phyloP scores from a whole-genome alignment of 30 jellyfish, hydroid and myxozoan species.

The Aurelia aurita region DNA sequence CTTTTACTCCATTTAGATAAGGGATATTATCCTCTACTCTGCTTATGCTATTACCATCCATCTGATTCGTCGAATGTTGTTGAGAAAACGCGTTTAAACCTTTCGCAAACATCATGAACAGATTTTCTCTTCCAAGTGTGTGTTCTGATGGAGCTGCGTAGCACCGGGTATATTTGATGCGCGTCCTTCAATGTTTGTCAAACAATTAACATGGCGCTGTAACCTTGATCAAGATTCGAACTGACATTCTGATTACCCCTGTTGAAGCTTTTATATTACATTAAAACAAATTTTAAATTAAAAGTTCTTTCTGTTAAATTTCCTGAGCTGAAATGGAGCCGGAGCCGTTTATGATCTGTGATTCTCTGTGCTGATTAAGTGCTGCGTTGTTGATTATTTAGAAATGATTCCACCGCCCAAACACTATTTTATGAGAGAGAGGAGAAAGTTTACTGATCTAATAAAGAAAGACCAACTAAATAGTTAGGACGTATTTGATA shows the following conservation, averaged over 20 bases:
- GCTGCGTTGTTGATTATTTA: no score
- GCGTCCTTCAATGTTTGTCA: not conserved
- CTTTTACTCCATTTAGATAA: conserved; percentile 16
- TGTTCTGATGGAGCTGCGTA: conserved; percentile 12
- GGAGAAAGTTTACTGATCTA: no score
- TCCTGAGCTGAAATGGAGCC: no score
- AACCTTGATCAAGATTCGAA: not conserved
- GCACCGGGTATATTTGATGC: not conserved
- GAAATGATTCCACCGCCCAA: no score
- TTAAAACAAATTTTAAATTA: no score
- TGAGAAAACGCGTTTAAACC: not conserved
- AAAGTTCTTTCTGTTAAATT: no score
- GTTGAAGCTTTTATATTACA: not conserved
- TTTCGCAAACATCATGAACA: not conserved
- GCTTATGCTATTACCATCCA: not conserved
- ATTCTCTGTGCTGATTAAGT: no score
- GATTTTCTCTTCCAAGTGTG: not conserved
- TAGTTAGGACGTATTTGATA: no score
- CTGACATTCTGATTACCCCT: not conserved
- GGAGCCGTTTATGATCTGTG: no score
- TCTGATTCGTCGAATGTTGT: conserved; percentile 2
- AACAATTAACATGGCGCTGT: not conserved
- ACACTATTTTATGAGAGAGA: no score
- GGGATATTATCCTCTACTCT: conserved; percentile 55
- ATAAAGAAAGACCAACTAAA: no score